Percentiles rank a stretch among this genome's conserved stretches.
These are phyloP conservation scores for Hetaerina americana DNA, from an alignment of 1,140 invertebrate species.

Conservation along the genomic window DNA sequence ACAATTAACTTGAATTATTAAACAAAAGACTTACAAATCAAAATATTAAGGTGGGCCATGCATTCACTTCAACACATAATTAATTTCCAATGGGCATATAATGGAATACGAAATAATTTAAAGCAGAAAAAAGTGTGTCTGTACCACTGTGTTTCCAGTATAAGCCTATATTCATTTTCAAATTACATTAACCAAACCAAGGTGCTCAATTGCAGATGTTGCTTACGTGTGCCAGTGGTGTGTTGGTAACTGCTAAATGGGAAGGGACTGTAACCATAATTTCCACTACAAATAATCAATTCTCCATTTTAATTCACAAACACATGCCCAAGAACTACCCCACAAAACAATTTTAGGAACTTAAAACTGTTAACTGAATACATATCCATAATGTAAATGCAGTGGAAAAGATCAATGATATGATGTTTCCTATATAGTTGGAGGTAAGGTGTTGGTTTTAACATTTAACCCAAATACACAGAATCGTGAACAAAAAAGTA, in stretches of 20 bases:
- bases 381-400: not conserved
- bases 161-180: not conserved
- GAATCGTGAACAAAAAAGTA: too few relatives aligned
- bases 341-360: too few relatives aligned
- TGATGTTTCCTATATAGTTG: too few relatives aligned
- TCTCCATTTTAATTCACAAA: not conserved
- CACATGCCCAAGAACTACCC: not conserved
- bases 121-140: not conserved
- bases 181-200: not conserved
- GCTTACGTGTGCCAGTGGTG: not conserved
- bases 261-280: too few relatives aligned
- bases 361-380: not conserved
- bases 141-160: not conserved
- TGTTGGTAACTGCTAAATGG: not conserved
- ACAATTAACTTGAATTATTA: not conserved
- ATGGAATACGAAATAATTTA: not conserved
- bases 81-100: not conserved
- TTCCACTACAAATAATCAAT: not conserved
- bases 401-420: not conserved
- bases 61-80: not conserved
- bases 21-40: not conserved
- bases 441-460: not conserved
- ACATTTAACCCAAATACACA: not conserved
- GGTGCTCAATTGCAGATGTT: not conserved
- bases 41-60: not conserved